phyloP scores from a whole-genome alignment of 1,140 invertebrate genomes.

The Drosophila bocki region DNA sequence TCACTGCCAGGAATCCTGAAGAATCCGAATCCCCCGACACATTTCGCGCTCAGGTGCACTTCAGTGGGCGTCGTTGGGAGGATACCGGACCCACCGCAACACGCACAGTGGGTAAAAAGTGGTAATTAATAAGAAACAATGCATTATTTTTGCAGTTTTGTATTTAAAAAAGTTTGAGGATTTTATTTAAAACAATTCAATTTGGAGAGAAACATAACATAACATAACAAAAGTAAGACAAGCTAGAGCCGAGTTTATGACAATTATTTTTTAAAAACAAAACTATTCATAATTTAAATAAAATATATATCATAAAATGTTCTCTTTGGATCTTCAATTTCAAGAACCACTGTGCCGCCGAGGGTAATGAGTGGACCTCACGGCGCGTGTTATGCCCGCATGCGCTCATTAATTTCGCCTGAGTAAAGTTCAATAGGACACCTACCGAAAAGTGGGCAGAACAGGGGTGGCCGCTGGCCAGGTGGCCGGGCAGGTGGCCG shows the following conservation, averaged over 20 bases:
- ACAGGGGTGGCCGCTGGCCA: neutral
- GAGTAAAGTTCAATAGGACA: constrained; percentile 73
- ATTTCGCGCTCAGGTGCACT: constrained; percentile 72
- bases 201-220: neutral
- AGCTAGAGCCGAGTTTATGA: too few relatives aligned
- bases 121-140: too few relatives aligned
- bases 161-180: too few relatives aligned
- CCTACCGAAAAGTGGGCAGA: neutral
- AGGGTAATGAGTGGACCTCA: constrained; percentile 48
- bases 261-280: neutral
- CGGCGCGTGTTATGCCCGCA: constrained; percentile 67
- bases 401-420: constrained; percentile 79
- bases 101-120: neutral
- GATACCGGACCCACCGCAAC: neutral
- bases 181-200: too few relatives aligned
- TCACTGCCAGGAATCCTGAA: neutral
- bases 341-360: neutral
- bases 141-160: too few relatives aligned
- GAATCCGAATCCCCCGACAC: constrained; percentile 20
- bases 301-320: neutral
- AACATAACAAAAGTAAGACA: too few relatives aligned
- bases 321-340: too few relatives aligned
- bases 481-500: neutral
- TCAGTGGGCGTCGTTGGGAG: constrained; percentile 55
- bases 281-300: neutral